Evolutionary conservation across 2,797 vertebrate genomes (phyloP), one percentile per base, ranked within the genome.

Genomic region (Thaleichthys pacificus): DNA sequence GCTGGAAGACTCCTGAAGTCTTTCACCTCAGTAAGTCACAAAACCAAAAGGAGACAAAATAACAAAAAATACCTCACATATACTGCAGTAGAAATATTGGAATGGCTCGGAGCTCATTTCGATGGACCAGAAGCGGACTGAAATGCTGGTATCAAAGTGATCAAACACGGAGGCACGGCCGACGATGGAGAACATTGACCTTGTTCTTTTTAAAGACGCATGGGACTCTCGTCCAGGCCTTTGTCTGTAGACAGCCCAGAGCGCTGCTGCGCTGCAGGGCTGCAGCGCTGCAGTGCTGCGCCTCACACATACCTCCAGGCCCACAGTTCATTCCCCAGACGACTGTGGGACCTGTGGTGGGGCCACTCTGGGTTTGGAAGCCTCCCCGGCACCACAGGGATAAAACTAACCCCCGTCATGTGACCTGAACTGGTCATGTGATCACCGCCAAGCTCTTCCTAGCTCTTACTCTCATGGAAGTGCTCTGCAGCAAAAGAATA

Each of bases 361-460:
- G 82, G 86, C 90, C 91, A 86, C 89, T 90, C 81, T 86, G 84
- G 92, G 85, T 91, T 90, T 92, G 91, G 91, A 90, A 77, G 85
- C 82, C 57, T 82, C 85, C 89, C 88, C 86, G 76, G 64, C 71
- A 87, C 91, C 89, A 80, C 87, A 82, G 78, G 77, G 84, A 86
- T 82, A 77, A 82, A 81, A 83, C 65, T 58, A 66, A 71, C 54
- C 80, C 76, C 38, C 1, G 21, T 89, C 88, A 90, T 80, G 82
- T 91, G 88, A 91, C 74, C 4, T 7, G 3, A 57, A 22, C 19
- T 57, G 49, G 67, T 89, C 88, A 89, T 57, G 71, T 91, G 89
- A 89, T 78, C 61, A 28, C 26, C 24, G 26, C 28, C 12, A 35
- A 17, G 26, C 61, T 62, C 61, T 28, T 17, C 7, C 32, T 35